phyloP scores from a whole-genome alignment of 2,113 vertebrate genomes.

The Pleuronectes platessa region DNA sequence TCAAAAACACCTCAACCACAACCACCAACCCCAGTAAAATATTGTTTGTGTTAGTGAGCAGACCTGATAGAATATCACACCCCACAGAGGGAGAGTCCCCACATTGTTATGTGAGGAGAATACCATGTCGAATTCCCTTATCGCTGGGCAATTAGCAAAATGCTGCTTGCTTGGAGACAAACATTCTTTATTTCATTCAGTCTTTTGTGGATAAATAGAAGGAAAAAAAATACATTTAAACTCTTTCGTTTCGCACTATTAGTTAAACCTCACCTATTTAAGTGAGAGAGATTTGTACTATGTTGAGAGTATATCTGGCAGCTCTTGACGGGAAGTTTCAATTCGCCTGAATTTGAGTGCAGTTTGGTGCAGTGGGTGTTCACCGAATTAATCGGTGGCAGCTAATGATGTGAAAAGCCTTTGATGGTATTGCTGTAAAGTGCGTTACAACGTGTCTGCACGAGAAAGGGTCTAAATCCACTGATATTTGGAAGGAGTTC shows the following conservation, averaged over 20 bases:
- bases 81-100: not conserved
- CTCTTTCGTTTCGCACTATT: not conserved
- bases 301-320: not conserved
- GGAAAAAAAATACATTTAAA: not conserved
- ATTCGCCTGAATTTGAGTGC: conserved; percentile 4
- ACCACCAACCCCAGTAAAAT: not conserved
- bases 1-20: conserved; percentile 4
- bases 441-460: not conserved
- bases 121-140: not conserved
- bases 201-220: not conserved
- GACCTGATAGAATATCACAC: not conserved
- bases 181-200: not conserved
- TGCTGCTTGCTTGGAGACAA: not conserved
- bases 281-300: not conserved
- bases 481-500: not conserved
- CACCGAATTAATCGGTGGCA: not conserved
- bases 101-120: not conserved
- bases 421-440: not conserved
- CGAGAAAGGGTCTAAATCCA: not conserved
- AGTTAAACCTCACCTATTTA: not conserved
- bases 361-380: conserved; percentile 24
- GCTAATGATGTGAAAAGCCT: not conserved
- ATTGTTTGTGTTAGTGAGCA: not conserved
- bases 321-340: conserved; percentile 15
- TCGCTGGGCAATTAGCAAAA: not conserved